phyloP scores from a whole-genome alignment of 2,113 vertebrate species.

The Gulo gulo region DNA sequence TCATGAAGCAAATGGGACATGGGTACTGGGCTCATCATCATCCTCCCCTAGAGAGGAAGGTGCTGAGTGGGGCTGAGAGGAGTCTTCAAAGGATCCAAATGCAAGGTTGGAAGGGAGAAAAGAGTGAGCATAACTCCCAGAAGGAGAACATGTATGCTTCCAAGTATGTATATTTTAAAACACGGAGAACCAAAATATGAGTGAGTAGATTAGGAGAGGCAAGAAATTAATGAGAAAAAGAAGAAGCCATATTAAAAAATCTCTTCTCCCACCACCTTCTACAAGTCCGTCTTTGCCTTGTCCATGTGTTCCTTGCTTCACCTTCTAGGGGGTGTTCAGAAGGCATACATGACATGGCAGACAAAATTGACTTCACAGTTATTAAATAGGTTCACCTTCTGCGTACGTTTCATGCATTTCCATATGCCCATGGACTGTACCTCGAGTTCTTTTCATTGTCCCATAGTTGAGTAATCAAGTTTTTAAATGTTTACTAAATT shows the following conservation, averaged over 20 bases:
- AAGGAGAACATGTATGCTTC: background rate
- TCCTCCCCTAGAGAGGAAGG: background rate
- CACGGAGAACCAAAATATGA: background rate
- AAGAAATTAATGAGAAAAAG: background rate
- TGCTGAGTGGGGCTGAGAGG: background rate
- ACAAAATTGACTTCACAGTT: background rate
- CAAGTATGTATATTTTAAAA: background rate
- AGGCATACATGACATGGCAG: background rate
- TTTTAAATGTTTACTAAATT: background rate
- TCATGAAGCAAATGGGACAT: background rate
- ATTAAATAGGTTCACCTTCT: background rate
- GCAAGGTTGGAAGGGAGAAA: background rate
- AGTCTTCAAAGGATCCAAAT: background rate
- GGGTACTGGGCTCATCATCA: background rate
- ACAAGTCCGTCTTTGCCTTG: background rate
- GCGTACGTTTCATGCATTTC: background rate
- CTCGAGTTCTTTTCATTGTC: background rate
- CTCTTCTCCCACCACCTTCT: background rate
- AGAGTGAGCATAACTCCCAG: background rate
- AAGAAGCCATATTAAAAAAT: background rate
- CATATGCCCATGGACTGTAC: background rate
- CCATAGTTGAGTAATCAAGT: background rate
- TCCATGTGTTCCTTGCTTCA: background rate
- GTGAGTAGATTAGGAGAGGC: background rate
- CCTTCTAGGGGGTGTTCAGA: background rate